These are phyloP conservation scores for Leptinotarsa tumamoca DNA, from an alignment of 2,888 invertebrate species.

Conservation along the genomic window DNA sequence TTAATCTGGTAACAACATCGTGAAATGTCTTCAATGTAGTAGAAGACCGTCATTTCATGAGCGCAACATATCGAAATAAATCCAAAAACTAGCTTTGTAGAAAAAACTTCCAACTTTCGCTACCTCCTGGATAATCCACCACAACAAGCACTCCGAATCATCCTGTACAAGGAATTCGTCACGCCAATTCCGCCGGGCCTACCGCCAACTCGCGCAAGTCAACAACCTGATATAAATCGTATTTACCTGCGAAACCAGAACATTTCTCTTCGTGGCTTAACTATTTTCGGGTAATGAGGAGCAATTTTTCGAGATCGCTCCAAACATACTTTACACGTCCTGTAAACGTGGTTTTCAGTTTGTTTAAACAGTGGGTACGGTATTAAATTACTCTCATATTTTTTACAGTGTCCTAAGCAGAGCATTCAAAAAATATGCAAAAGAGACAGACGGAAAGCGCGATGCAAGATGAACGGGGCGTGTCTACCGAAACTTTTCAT, in stretches of 20 bases:
- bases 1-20: too few species aligned
- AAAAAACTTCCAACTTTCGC: neutral
- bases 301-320: conserved; percentile 58
- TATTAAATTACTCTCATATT: conserved; percentile 66
- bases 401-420: conserved; percentile 65
- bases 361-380: conserved; percentile 64
- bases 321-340: conserved; percentile 54
- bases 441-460: conserved; percentile 61
- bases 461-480: conserved; percentile 60
- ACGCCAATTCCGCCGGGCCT: neutral
- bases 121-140: neutral
- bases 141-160: neutral
- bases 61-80: too few species aligned
- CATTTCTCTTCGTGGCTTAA: conserved; percentile 55
- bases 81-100: too few species aligned
- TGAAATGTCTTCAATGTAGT: too few species aligned
- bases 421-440: conserved; percentile 58
- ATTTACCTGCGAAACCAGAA: conserved; percentile 36
- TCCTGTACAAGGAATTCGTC: neutral
- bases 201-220: conserved; percentile 7
- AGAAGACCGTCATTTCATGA: too few species aligned
- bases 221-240: conserved; percentile 37
- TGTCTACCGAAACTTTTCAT: conserved; percentile 63
- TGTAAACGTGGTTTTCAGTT: conserved; percentile 63
- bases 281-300: conserved; percentile 56